Conservation (phyloP, 2,888 invertebrate species). For the Nineta flava region DNA sequence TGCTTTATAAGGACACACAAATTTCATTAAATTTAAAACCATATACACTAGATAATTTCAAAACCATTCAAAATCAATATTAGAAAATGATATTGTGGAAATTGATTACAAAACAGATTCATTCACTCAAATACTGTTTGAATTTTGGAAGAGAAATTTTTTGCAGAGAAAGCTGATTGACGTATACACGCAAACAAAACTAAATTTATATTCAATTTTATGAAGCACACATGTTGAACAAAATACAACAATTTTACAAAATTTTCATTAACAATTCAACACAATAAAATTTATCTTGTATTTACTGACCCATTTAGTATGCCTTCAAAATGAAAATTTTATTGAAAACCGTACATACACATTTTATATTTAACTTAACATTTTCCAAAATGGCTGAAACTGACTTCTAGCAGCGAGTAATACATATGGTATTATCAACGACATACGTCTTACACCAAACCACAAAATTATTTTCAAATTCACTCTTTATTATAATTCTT, state of each 20-base stretch:
- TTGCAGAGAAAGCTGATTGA: constrained; percentile 8
- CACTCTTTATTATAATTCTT: no score
- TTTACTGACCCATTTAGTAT: constrained; percentile 28
- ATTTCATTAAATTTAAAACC: no score
- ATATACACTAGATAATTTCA: no score
- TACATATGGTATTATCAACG: neutral
- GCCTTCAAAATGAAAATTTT: constrained; percentile 24
- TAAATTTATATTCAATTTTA: neutral
- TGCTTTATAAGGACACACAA: constrained; percentile 6
- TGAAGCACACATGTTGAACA: neutral
- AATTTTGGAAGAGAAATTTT: constrained; percentile 5
- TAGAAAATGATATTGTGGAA: neutral
- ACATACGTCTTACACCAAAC: neutral
- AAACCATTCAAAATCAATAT: no score
- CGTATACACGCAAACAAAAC: constrained; percentile 8
- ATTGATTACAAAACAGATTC: neutral
- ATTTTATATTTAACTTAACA: constrained; percentile 8
- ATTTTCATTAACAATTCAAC: constrained; percentile 1
- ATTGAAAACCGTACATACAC: constrained; percentile 28
- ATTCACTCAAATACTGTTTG: no score
- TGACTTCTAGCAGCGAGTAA: constrained; percentile 1
- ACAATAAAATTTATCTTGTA: neutral
- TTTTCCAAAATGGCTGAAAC: constrained; percentile 8
- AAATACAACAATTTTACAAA: neutral
- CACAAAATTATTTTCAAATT: neutral